phyloP scores from a whole-genome alignment of 2,113 vertebrate genomes.

The Gymnocephalus cernua region DNA sequence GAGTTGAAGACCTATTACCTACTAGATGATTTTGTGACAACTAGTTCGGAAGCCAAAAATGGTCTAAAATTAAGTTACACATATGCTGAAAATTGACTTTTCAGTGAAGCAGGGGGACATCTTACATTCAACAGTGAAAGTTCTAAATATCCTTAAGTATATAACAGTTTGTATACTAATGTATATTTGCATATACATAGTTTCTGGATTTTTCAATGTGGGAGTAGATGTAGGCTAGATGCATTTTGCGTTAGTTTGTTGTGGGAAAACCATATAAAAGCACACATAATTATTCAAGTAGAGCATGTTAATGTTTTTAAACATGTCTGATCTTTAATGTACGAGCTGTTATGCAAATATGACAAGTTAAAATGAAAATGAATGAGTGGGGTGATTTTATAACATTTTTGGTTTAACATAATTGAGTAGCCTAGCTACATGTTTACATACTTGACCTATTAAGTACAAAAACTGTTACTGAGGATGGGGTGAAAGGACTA shows the following conservation, averaged over 20 bases:
- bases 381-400: too few relatives aligned
- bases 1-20: neutral
- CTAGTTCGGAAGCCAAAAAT: neutral
- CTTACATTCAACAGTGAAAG: neutral
- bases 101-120: neutral
- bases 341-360: neutral
- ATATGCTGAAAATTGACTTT: neutral
- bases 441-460: neutral
- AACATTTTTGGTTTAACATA: neutral
- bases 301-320: neutral
- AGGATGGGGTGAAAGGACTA: neutral
- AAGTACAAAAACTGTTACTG: neutral
- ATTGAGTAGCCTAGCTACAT: neutral
- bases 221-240: too few relatives aligned
- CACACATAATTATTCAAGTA: neutral
- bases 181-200: neutral
- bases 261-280: too few relatives aligned
- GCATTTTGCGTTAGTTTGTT: too few relatives aligned
- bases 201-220: neutral
- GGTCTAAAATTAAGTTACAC: neutral
- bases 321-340: neutral
- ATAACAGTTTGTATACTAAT: too few relatives aligned
- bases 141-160: neutral
- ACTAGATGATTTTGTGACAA: neutral
- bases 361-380: too few relatives aligned